A percentile compares a stretch with the other conserved stretches of the same genome.
phyloP scores from a whole-genome alignment of 2,888 invertebrate genomes.

The Chrysolina oricalcia region DNA sequence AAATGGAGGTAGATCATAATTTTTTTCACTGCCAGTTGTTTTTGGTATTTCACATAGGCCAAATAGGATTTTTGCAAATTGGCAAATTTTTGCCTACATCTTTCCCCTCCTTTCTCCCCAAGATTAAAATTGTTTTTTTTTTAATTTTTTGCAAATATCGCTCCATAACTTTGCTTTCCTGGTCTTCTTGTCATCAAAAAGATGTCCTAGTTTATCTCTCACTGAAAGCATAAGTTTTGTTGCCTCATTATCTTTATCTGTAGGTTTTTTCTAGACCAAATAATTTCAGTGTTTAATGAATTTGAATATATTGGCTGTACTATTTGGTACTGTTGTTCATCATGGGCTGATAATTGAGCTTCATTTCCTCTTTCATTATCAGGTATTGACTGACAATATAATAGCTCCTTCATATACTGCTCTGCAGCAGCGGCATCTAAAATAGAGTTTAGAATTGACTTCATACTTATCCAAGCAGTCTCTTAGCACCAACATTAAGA shows the following conservation, averaged over 20 bases:
- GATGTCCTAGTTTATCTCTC: background rate
- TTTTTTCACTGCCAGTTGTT: conserved; percentile 9
- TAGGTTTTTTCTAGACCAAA: background rate
- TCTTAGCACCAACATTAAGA: background rate
- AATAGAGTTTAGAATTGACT: background rate
- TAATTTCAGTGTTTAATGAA: background rate
- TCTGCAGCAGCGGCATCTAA: background rate
- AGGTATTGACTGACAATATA: background rate
- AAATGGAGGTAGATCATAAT: conserved; percentile 7
- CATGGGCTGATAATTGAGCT: background rate
- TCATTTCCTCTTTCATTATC: background rate
- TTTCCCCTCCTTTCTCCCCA: conserved; percentile 6
- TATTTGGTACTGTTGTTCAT: background rate
- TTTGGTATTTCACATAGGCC: conserved; percentile 3
- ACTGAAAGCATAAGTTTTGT: background rate
- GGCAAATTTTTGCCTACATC: conserved; percentile 19
- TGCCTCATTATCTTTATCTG: background rate
- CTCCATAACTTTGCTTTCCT: conserved; percentile 21
- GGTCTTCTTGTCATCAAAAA: conserved; percentile 26
- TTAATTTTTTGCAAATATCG: conserved; percentile 6
- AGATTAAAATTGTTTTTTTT: conserved; percentile 4
- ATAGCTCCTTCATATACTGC: background rate
- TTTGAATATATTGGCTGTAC: too few species aligned
- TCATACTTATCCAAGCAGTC: conserved; percentile 2
- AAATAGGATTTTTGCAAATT: conserved; percentile 21